Base-by-base conservation (phyloP, 2,888 invertebrate genomes). In the Ophion ellenae region DNA sequence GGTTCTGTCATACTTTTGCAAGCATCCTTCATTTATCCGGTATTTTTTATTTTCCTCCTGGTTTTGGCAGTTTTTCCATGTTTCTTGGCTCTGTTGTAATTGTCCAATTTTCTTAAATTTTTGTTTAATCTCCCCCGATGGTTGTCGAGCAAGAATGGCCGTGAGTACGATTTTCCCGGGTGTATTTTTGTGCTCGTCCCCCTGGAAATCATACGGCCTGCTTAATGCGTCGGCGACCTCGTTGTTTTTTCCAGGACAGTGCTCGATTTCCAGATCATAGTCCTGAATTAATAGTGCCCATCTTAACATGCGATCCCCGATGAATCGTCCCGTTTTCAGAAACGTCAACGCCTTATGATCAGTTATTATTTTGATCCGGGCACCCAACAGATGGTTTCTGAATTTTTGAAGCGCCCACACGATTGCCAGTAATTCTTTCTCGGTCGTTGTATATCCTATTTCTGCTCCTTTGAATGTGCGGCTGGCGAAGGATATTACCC, bases 381-480 rank as follows among this genome's bases (percentile, higher is more conserved):
- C 40, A 4, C 75, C 75, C 0, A 75, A n/a, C 17, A 75, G 28
- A n/a, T 28, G 45, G 1, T 40, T 24, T 9, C 66, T 7, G 20
- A 76, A 57, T 36, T 76, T 76, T 20, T 76, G 75, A 9, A 64
- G 7, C 5, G 64, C 75, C 75, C 75, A 64, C 2, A 64, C 61
- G 1, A 75, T 47, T 0, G 76, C 76, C 0, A 76, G 36, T 9
- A 76, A 11, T 57, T 76, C 76, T 11, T 76, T 47, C 11, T 76
- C 76, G 0, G 66, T 76, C 0, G 66, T 76, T 2, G 32, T 32
- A 7, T 75, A 75, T 17, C 76, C 66, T 6, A 76, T 32, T 32
- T 32, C 32, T 4, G 32, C 32, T 1, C 32, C 32, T 32, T 32
- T 32, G 4, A 32, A 32, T 32, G 32, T 32, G 32, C 32, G 32